These are phyloP conservation scores for Drosophila asahinai DNA, from an alignment of 1,140 invertebrate genomes.

Conservation along the genomic window DNA sequence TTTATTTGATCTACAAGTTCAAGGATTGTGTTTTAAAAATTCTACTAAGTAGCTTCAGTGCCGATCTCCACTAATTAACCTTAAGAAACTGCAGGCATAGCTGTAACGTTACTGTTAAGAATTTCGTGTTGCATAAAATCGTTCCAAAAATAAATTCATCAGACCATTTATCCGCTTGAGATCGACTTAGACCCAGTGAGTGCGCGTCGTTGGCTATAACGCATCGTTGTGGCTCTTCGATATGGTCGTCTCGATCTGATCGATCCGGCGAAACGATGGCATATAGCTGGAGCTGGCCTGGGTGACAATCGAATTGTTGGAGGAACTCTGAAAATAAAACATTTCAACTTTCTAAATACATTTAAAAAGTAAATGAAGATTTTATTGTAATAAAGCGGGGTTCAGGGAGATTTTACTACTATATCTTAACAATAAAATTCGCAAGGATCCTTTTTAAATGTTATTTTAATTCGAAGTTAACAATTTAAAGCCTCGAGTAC, in stretches of 20 bases:
- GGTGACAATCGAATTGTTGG: conserved; percentile 83
- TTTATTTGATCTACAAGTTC: conserved; percentile 31
- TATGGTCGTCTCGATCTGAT: conserved; percentile 81
- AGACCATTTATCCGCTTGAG: conserved; percentile 38
- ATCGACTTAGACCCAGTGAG: conserved; percentile 68
- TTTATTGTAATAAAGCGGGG: not conserved
- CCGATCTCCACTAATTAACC: conserved; percentile 36
- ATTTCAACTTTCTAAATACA: conserved; percentile 9
- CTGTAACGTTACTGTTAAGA: conserved; percentile 19
- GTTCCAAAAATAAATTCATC: conserved; percentile 74
- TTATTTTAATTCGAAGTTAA: too few relatives aligned
- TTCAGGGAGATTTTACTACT: not conserved
- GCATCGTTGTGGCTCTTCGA: conserved; percentile 84
- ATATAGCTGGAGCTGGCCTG: conserved; percentile 78
- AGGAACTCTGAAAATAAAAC: conserved; percentile 67
- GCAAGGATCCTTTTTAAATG: not conserved
- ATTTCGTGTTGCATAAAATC: conserved; percentile 56
- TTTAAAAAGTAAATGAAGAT: conserved; percentile 10
- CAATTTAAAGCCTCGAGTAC: too few relatives aligned
- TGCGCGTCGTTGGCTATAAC: conserved; percentile 79
- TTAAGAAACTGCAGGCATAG: conserved; percentile 16
- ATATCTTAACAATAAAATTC: too few relatives aligned
- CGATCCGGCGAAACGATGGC: conserved; percentile 81
- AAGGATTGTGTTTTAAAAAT: conserved; percentile 36
- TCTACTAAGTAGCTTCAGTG: conserved; percentile 64